Percentiles rank a stretch among this genome's conserved stretches.
Evolutionary conservation across 2,113 vertebrate genomes (phyloP).

Genomic region (Spea bombifrons): DNA sequence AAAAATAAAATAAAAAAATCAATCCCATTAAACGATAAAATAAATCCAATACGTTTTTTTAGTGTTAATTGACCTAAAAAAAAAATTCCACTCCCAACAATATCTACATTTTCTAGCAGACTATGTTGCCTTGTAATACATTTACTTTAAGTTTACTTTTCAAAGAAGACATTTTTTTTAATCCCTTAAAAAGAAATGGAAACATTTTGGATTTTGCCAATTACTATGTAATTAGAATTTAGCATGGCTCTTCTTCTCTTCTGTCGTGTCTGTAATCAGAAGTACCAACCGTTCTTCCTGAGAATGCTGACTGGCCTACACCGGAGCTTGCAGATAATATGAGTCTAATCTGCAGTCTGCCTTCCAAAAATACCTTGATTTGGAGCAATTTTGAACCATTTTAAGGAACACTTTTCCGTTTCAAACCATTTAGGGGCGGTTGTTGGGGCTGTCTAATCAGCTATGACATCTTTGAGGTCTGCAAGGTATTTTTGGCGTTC

Average conservation of each 20-base stretch:
- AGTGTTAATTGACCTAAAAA: too few relatives aligned
- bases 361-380: conserved; percentile 45
- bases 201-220: conserved; percentile 24
- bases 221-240: conserved; percentile 40
- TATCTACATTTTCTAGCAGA: too few relatives aligned
- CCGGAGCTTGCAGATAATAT: conserved; percentile 13
- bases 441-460: conserved; percentile 40
- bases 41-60: too few relatives aligned
- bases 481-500: conserved; percentile 34
- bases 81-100: too few relatives aligned
- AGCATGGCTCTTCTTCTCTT: conserved; percentile 28
- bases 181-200: conserved; percentile 19
- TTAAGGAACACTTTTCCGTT: conserved; percentile 40
- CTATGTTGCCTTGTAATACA: too few relatives aligned
- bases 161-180: background rate
- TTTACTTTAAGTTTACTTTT: background rate
- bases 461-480: conserved; percentile 44
- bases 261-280: conserved; percentile 45
- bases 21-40: too few relatives aligned
- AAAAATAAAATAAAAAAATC: too few relatives aligned
- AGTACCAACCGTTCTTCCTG: conserved; percentile 22
- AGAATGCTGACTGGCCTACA: conserved; percentile 30
- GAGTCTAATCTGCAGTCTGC: conserved; percentile 42
- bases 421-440: conserved; percentile 38
- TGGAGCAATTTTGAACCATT: conserved; percentile 44